A percentile compares a stretch with the other conserved stretches of the same genome.
phyloP scores from a whole-genome alignment of 92 coral and sea anemone genomes.

The Parazoanthus darwini region DNA sequence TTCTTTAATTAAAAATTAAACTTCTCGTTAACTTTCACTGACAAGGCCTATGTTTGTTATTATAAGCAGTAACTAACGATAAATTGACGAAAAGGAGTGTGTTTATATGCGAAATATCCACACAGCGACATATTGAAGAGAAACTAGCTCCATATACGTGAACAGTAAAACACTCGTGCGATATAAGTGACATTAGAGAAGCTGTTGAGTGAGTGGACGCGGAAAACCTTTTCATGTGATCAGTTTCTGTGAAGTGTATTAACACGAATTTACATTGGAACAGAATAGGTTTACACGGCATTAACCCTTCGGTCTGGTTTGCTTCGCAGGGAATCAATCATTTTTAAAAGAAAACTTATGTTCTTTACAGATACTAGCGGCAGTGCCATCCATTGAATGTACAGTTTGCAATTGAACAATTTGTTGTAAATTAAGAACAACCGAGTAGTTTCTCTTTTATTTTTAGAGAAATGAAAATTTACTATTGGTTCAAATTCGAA shows the following conservation, averaged over 20 bases:
- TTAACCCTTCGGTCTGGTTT: neutral
- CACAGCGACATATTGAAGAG: neutral
- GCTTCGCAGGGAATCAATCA: neutral
- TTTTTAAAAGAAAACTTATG: neutral
- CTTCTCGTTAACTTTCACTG: neutral
- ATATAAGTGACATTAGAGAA: neutral
- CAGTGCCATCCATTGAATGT: neutral
- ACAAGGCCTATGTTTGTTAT: neutral
- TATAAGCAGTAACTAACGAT: neutral
- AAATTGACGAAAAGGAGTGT: neutral
- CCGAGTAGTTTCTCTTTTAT: neutral
- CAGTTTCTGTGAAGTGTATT: neutral
- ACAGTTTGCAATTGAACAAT: neutral
- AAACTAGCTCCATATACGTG: neutral
- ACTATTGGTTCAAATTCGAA: neutral
- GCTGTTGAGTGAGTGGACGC: neutral
- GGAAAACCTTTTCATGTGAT: neutral
- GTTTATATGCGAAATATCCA: neutral
- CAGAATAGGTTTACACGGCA: neutral
- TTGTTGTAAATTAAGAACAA: neutral
- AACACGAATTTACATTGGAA: neutral
- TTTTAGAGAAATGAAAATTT: neutral
- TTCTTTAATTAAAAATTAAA: constrained; percentile 36
- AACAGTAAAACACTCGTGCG: constrained; percentile 1
- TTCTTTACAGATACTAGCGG: neutral